Evolutionary conservation across 2,113 vertebrate genomes (phyloP), one percentile per base, ranked within the genome.

Genomic region (Pseudorhombus dupliciocellatus): DNA sequence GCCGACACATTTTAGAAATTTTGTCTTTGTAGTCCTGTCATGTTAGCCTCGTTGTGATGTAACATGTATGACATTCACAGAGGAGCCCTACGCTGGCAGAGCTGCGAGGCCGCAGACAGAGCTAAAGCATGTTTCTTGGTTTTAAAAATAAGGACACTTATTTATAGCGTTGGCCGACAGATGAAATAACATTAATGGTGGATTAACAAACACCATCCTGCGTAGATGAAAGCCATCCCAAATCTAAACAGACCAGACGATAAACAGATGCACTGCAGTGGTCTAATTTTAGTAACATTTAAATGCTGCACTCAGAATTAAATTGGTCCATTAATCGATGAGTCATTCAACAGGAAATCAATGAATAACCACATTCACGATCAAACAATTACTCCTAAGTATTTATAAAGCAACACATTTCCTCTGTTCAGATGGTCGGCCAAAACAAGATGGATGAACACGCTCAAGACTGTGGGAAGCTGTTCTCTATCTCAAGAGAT

Each of bases 21-120:
- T 42, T 30, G 52, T 70, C 52, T 68, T 53, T 74, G 65, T 62
- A 16, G 73, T 70, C 56, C 46, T 54, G 63, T 82, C 68, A 51
- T 75, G 75, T 81, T 70, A 44, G 66, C 21, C 25, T 18, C 31
- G 44, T 52, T 37, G 37, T 59, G 26, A 52, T 69, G 58, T 55
- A 52, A 59, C 56, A 70, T n/a, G 70, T n/a, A 26, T 73, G 81
- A 53, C 73, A 74, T 77, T 74, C 64, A 59, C 48, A 40, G 70
- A 67, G 40, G 26, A 66, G 48, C 62, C 20, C 3, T 51, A 69
- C 37, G 52, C 20, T 24, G 31, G 26, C 48, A 4, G 25, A 15
- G 48, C 31, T 20, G 21, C 64, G 64, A 59, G 66, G 5, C 16
- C 58, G 58, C 25, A 46, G 44, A 58, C n/a, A 26, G 48, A 8